Evolutionary conservation across 2,888 invertebrate genomes (phyloP).

Genomic region (Acrobasis suavella): DNA sequence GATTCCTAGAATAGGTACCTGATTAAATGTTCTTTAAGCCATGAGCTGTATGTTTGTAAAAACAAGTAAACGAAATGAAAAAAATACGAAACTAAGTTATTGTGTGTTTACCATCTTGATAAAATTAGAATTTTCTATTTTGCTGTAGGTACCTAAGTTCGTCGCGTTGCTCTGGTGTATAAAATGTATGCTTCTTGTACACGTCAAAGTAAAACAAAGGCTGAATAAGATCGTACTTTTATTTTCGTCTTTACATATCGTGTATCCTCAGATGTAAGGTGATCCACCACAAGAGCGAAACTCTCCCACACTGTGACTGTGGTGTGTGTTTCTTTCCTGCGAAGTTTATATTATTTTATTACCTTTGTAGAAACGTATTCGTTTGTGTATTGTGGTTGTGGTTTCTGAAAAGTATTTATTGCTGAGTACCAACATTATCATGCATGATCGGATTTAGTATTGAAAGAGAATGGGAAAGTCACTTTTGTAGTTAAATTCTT

Average conservation of each 20-base stretch:
- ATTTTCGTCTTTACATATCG: slow-evolving; percentile 39
- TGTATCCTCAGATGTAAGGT: slow-evolving; percentile 44
- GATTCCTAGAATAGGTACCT: too few relatives aligned
- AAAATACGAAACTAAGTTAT: too few relatives aligned
- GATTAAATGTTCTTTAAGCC: too few relatives aligned
- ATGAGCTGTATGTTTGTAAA: too few relatives aligned
- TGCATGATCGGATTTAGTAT: too few relatives aligned
- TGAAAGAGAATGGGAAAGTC: too few relatives aligned
- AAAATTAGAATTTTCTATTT: too few relatives aligned
- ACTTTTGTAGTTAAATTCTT: too few relatives aligned
- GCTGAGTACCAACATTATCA: too few relatives aligned
- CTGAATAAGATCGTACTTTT: slow-evolving; percentile 11
- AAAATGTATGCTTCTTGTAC: neutral
- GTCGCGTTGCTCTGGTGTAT: neutral
- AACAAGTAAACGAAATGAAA: too few relatives aligned
- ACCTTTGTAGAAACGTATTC: neutral
- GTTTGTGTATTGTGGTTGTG: neutral
- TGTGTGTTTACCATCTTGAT: too few relatives aligned
- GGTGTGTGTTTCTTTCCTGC: slow-evolving; percentile 31
- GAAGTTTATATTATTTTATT: slow-evolving; percentile 5
- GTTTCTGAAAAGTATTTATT: neutral
- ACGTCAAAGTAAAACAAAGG: slow-evolving; percentile 12
- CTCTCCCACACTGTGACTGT: slow-evolving; percentile 29
- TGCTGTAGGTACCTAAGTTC: neutral
- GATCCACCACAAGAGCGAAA: slow-evolving; percentile 49